A percentile compares a stretch with the other conserved stretches of the same genome.
Conservation (phyloP, 2,888 invertebrate genomes). For the Digitonthophagus gazella region DNA sequence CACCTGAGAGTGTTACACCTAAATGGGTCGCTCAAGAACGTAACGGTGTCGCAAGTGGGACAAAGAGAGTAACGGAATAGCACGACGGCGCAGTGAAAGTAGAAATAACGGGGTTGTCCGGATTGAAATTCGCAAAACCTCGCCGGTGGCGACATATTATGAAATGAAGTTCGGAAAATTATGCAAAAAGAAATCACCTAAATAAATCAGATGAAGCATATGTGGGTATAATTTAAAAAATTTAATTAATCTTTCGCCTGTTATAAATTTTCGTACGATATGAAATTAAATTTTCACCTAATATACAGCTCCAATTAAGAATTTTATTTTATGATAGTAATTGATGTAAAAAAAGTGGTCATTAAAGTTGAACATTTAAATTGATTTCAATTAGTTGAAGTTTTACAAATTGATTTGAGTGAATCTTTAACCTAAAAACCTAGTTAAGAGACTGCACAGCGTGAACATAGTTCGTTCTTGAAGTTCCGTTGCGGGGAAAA, state of each 20-base stretch:
- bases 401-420: background rate
- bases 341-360: too few species aligned
- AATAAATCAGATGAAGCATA: too few species aligned
- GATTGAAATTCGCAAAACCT: background rate
- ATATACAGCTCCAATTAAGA: too few species aligned
- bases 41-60: background rate
- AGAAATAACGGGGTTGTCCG: background rate
- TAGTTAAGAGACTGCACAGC: conserved; percentile 10
- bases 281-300: too few species aligned
- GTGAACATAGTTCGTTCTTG: background rate
- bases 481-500: background rate
- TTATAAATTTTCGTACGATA: too few species aligned
- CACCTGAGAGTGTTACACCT: background rate
- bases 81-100: background rate
- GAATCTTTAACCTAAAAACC: conserved; percentile 18
- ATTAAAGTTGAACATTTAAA: too few species aligned
- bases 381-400: too few species aligned
- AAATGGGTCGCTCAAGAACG: background rate
- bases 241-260: too few species aligned
- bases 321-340: too few species aligned
- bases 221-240: too few species aligned
- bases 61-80: background rate
- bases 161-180: background rate
- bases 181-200: too few species aligned
- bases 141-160: background rate